Percentiles rank a stretch among this genome's conserved stretches.
Conservation (phyloP, 2,888 invertebrate species). For the Sceliomorpha sp. region DNA sequence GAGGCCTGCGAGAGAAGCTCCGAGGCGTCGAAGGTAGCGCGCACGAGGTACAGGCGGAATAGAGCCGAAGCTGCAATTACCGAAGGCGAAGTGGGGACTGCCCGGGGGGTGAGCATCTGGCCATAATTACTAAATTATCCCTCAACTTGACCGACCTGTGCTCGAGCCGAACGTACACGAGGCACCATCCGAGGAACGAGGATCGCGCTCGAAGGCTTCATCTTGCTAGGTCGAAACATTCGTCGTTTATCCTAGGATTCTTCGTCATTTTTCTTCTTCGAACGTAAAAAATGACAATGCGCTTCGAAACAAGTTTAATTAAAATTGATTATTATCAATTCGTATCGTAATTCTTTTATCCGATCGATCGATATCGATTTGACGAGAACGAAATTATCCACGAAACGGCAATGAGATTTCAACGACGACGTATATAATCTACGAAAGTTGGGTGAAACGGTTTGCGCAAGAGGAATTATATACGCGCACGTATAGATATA, state of each 20-base stretch:
- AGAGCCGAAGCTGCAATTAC: conserved; percentile 43
- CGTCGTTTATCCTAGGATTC: conserved; percentile 62
- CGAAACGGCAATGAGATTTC: too few relatives aligned
- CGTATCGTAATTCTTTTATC: too few relatives aligned
- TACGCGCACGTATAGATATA: conserved; percentile 11
- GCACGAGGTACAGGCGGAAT: conserved; percentile 42
- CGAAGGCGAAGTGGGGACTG: conserved; percentile 29
- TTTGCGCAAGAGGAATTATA: not conserved
- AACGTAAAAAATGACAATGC: too few relatives aligned
- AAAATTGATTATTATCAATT: too few relatives aligned
- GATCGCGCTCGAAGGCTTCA: conserved; percentile 59
- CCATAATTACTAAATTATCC: conserved; percentile 79
- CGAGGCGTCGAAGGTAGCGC: conserved; percentile 47
- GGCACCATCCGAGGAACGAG: conserved; percentile 66
- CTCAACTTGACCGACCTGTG: conserved; percentile 67
- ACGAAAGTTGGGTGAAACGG: too few relatives aligned
- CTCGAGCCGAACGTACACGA: conserved; percentile 59
- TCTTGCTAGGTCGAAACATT: conserved; percentile 59
- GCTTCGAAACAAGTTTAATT: too few relatives aligned
- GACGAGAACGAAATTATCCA: too few relatives aligned
- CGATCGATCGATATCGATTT: too few relatives aligned
- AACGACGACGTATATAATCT: too few relatives aligned
- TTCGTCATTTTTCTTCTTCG: conserved; percentile 20
- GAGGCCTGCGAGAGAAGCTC: conserved; percentile 36
- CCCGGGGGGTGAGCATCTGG: conserved; percentile 73